Evolutionary conservation across 1,140 invertebrate species (phyloP).

Genomic region (Kradibia gibbosae): DNA sequence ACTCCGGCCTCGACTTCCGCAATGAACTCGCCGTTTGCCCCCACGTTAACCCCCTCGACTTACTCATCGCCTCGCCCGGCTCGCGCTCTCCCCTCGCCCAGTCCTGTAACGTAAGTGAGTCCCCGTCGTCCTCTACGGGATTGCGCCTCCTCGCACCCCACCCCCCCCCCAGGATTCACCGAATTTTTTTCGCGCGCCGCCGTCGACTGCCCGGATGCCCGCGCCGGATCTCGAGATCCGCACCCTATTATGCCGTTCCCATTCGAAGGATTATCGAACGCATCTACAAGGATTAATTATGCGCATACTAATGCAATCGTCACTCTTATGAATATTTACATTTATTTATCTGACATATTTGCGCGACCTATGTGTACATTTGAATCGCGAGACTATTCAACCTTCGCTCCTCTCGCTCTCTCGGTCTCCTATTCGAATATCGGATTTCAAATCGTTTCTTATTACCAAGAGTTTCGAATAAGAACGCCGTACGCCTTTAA

Average conservation of each 20-base stretch:
- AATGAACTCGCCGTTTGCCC: too few relatives aligned
- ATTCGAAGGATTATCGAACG: slow-evolving; percentile 5
- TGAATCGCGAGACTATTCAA: not conserved
- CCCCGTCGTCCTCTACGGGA: not conserved
- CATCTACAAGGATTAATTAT: not conserved
- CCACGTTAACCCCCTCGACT: too few relatives aligned
- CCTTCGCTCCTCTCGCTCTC: not conserved
- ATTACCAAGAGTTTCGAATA: too few relatives aligned
- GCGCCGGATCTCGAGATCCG: not conserved
- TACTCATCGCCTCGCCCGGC: too few relatives aligned
- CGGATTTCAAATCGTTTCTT: too few relatives aligned
- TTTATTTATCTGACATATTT: not conserved
- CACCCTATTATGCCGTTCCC: not conserved
- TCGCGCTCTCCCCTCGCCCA: too few relatives aligned
- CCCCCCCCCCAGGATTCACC: not conserved
- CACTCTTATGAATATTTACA: slow-evolving; percentile 11
- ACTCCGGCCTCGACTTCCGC: too few relatives aligned
- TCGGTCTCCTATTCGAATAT: too few relatives aligned
- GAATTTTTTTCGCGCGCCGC: too few relatives aligned
- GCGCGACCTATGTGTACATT: not conserved
- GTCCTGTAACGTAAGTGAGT: not conserved
- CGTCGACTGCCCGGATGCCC: not conserved
- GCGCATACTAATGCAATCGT: not conserved
- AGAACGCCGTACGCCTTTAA: too few relatives aligned
- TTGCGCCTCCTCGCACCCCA: not conserved